Evolutionary conservation across 2,888 invertebrate species (phyloP), one percentile per base, ranked within the genome.

Genomic region (Ceramica pisi): DNA sequence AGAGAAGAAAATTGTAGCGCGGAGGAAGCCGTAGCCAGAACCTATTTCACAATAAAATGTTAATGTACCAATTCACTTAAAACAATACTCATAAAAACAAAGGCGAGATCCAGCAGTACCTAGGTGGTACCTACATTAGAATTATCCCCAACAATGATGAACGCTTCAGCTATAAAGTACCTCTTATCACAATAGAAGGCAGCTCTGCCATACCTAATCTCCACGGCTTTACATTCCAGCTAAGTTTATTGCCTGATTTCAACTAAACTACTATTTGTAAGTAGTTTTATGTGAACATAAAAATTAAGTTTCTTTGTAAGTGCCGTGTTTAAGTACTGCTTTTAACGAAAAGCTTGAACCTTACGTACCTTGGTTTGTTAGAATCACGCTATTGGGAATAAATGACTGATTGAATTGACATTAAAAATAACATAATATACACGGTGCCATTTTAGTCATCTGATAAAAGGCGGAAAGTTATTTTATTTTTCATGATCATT

Each of bases 251-350:
- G 67, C 75, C 72, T 63, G 75, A 86, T 80, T 84, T 75, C 63
- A 84, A 73, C 69, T 67, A 64, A 74, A 62, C 64, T 57, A 65
- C 64, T 68, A 73, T 79, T 85, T 82, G 75, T 85, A 75, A 78
- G 81, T 79, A 85, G 72, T 83, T 84, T 80, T 81, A 83, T 79
- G 79, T 72, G 62, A 73, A 71, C 86, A 81, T 85, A 75, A 81
- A 85, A 72, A 71, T 79, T 81, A 62, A 83, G 69, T 80, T 75
- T 44, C 75, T 82, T 75, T 81, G 72, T 76, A 46, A 75, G 65
- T 71, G 70, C 68, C 64, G 64, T 64, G 64, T 66, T 75, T 77
- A 67, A 60, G 56, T 63, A 63, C 50, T 38, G 63, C 23, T 80
- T 69, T 64, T 62, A 67, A 64, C 48, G n/a, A 44, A 53, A 64